phyloP scores from a whole-genome alignment of 2,797 vertebrate species.

The Neomorphus geoffroyi region DNA sequence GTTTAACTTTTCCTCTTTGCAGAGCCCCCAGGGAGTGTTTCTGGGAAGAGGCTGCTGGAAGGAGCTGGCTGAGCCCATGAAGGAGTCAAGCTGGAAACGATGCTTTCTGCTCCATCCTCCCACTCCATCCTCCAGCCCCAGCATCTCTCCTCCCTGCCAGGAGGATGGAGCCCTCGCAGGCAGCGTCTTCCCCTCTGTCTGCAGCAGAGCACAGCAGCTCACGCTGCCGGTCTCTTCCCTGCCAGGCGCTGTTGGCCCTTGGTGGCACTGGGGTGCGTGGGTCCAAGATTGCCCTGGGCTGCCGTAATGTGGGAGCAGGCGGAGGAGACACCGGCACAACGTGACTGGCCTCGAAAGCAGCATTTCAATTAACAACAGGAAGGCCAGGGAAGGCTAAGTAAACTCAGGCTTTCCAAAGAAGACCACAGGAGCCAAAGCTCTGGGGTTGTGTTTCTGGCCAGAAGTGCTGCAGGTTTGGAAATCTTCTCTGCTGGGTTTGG shows the following conservation, averaged over 20 bases:
- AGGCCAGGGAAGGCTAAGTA: constrained; percentile 38
- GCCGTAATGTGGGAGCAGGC: not conserved
- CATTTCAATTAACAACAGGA: constrained; percentile 9
- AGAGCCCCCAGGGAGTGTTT: not conserved
- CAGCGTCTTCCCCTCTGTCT: not conserved
- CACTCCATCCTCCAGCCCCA: not conserved
- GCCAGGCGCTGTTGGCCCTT: rapidly evolving
- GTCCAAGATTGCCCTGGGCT: not conserved
- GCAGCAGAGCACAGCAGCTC: not conserved
- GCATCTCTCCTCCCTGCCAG: not conserved
- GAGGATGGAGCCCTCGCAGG: not conserved
- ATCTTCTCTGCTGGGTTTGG: not conserved
- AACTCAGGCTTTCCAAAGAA: constrained; percentile 18
- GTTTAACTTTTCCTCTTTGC: not conserved
- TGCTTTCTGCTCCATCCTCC: not conserved
- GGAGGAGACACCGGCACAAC: not conserved
- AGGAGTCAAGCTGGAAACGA: not conserved
- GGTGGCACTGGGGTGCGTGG: rapidly evolving
- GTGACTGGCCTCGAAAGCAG: not conserved
- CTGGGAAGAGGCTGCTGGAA: not conserved
- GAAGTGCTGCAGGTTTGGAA: constrained; percentile 34
- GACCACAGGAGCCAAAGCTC: constrained; percentile 20
- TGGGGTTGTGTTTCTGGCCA: not conserved
- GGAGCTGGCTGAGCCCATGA: not conserved
- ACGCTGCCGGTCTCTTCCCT: rapidly evolving